Evolutionary conservation across 2,888 invertebrate species (phyloP).

Genomic region (Anoncus sp.): DNA sequence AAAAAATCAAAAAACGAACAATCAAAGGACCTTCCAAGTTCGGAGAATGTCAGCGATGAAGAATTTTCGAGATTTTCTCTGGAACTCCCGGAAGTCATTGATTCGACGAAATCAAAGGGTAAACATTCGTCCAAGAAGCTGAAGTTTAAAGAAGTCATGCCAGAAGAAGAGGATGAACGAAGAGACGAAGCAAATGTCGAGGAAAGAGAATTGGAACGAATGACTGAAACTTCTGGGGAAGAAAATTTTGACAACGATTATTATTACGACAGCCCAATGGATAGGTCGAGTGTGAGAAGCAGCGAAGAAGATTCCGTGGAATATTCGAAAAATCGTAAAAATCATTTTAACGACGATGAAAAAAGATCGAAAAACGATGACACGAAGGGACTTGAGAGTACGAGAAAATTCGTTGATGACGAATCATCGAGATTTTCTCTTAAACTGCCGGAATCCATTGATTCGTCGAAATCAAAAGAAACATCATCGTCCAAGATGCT

Average conservation of each 20-base stretch:
- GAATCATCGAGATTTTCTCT: constrained; percentile 51
- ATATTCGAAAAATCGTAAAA: constrained; percentile 54
- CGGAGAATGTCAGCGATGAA: constrained; percentile 40
- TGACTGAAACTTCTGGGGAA: constrained; percentile 13
- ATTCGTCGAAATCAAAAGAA: constrained; percentile 25
- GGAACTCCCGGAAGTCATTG: constrained; percentile 43
- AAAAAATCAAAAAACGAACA: constrained; percentile 54
- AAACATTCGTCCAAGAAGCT: constrained; percentile 39
- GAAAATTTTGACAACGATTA: constrained; percentile 39
- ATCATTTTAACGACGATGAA: constrained; percentile 49
- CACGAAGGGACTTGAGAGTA: constrained; percentile 19
- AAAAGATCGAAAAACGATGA: constrained; percentile 54
- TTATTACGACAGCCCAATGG: constrained; percentile 49
- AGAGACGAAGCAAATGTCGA: constrained; percentile 11
- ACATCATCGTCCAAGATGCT: constrained; percentile 38
- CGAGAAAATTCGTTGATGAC: constrained; percentile 39
- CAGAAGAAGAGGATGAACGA: constrained; percentile 20
- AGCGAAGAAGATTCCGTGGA: constrained; percentile 52
- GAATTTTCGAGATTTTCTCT: constrained; percentile 51
- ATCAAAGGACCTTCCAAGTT: constrained; percentile 17
- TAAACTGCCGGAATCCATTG: constrained; percentile 42
- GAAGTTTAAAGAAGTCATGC: constrained; percentile 12
- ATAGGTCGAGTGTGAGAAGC: constrained; percentile 33
- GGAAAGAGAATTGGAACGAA: not conserved
- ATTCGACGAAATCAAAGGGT: constrained; percentile 26